Conservation (phyloP, 2,113 vertebrate species). For the Epinephelus moara region DNA sequence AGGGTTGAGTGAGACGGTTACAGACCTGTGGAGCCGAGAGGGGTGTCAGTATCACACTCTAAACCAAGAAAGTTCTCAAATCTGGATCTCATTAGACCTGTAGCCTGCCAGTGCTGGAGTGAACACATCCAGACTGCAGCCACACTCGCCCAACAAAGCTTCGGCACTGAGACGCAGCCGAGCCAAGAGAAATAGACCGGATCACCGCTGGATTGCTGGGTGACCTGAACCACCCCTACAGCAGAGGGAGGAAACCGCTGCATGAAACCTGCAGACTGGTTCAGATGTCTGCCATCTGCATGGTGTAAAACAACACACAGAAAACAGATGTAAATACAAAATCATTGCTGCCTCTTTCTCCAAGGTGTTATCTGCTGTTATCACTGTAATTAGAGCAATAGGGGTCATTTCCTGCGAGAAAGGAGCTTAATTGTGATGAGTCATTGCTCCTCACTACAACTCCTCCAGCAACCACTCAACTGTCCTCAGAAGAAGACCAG, state of each 20-base stretch:
- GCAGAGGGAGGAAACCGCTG: constrained; percentile 54
- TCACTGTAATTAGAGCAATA: constrained; percentile 68
- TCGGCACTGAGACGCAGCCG: constrained; percentile 46
- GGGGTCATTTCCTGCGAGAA: constrained; percentile 69
- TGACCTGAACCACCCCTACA: constrained; percentile 59
- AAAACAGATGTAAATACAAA: constrained; percentile 40
- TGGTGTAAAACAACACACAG: constrained; percentile 18
- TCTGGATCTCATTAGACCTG: constrained; percentile 79
- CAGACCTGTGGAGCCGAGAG: constrained; percentile 52
- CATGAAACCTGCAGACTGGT: constrained; percentile 39
- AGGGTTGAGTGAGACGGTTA: constrained; percentile 45
- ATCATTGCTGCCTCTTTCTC: constrained; percentile 19
- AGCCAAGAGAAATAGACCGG: constrained; percentile 60
- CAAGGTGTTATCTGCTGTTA: constrained; percentile 64
- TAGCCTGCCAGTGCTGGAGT: constrained; percentile 58
- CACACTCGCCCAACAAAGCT: constrained; percentile 58
- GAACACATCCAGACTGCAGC: constrained; percentile 66
- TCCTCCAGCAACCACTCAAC: constrained; percentile 6
- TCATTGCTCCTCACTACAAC: constrained; percentile 36
- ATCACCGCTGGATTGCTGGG: constrained; percentile 42
- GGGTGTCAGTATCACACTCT: constrained; percentile 60
- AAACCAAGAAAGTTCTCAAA: constrained; percentile 52
- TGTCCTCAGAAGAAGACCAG: constrained; percentile 48
- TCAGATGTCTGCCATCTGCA: constrained; percentile 41
- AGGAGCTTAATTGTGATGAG: constrained; percentile 55